phyloP scores from a whole-genome alignment of 2,113 vertebrate species.

The Madoqua kirkii region DNA sequence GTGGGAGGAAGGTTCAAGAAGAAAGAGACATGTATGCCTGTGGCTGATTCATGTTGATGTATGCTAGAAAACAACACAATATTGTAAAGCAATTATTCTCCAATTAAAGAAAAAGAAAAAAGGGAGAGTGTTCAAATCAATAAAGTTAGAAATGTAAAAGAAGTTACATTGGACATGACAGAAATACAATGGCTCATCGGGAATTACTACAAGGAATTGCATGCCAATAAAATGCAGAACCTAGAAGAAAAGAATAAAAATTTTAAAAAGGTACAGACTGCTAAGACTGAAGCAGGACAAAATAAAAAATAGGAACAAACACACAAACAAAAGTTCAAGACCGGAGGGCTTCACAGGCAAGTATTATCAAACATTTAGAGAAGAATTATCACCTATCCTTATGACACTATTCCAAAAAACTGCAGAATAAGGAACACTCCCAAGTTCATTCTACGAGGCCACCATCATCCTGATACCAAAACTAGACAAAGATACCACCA shows the following conservation, averaged over 20 bases:
- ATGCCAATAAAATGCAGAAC: neutral
- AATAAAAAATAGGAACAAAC: neutral
- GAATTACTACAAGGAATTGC: neutral
- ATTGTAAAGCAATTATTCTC: neutral
- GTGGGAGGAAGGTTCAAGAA: neutral
- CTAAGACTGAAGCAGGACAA: neutral
- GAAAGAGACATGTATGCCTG: neutral
- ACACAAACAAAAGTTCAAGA: neutral
- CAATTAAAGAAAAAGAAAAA: neutral
- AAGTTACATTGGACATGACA: neutral
- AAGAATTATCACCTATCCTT: neutral
- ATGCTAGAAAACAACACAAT: neutral
- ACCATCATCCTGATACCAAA: neutral
- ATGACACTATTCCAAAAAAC: neutral
- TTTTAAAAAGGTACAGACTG: neutral
- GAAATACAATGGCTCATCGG: neutral
- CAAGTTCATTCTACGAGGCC: neutral
- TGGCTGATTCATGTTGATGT: neutral
- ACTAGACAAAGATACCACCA: neutral
- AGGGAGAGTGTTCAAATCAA: neutral
- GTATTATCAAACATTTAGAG: neutral
- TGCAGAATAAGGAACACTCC: neutral
- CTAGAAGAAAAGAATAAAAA: neutral
- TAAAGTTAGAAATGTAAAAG: neutral
- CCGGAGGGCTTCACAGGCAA: neutral